Evolutionary conservation across 2,888 invertebrate genomes (phyloP), one percentile per base, ranked within the genome.

Genomic region (Diaperis boleti): DNA sequence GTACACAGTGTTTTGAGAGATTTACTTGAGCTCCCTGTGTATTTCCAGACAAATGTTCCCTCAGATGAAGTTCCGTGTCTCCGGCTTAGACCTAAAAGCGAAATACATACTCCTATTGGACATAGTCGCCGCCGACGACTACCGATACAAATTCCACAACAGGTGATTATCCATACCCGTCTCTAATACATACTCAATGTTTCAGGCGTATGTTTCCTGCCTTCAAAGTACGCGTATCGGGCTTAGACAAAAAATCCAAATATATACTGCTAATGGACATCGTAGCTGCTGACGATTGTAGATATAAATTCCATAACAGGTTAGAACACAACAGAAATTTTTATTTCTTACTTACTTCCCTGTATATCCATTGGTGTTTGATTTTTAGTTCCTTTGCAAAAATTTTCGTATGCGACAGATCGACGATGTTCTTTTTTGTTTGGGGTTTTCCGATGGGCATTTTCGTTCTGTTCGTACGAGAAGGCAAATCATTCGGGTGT

Each of bases 31-130:
- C 26, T n/a, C 22, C 52, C 13, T 31, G 31, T 55, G 14, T 60
- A 33, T 70, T 87, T 91, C 69, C 91, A 98, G 98, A 88, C 96
- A 98, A 89, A 98, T 99, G 95, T 99, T 99, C 86, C 98, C 98
- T 79, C 96, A 98, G 86, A 98, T 95, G 92, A 98, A 98, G 89
- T 97, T 98, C 85, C 93, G 97, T 81, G 94, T 98, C 78, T 94
- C 95, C 81, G 98, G 98, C 76, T 86, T 99, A 86, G 98, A 99
- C 88, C 93, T 96, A 83, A 95, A 97, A 86, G 95, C 97, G 81
- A 99, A 99, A 87, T 98, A 99, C 89, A 97, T 98, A 83, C 89
- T 98, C 69, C 89, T 99, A 78, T 89, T 98, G 92, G 98, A 99
- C 88, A 96, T 98, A 83, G 96, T 98, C 76, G 96, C 98, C 45